phyloP scores from a whole-genome alignment of 2,888 invertebrate genomes.

The Crossocerus cetratus region DNA sequence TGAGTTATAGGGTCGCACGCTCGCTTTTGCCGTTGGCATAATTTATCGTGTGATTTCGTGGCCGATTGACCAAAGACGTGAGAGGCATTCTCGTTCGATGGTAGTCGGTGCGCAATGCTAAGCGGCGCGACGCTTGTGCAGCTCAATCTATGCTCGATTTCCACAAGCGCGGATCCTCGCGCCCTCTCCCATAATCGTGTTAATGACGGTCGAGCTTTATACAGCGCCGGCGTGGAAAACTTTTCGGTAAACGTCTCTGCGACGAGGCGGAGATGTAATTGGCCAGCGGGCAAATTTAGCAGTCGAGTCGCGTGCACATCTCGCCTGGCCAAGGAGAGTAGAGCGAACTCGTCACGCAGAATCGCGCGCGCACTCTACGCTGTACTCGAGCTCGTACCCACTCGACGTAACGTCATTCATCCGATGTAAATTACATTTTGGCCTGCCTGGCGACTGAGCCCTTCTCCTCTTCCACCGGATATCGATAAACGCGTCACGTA shows the following conservation, averaged over 20 bases:
- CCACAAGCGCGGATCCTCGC: neutral
- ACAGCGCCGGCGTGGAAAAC: neutral
- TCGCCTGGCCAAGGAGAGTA: neutral
- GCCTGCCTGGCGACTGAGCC: constrained; percentile 7
- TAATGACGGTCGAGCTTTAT: neutral
- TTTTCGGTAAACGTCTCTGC: constrained; percentile 7
- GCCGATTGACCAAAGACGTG: neutral
- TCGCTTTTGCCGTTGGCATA: constrained; percentile 1
- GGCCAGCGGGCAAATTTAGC: neutral
- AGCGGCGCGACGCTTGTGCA: neutral
- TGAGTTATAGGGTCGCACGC: neutral
- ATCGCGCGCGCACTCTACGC: constrained; percentile 3
- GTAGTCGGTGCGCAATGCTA: neutral
- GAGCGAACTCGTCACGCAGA: neutral
- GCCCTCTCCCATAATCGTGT: neutral
- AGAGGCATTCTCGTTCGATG: neutral
- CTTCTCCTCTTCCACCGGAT: neutral
- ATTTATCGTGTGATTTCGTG: neutral
- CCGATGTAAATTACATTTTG: constrained; percentile 37
- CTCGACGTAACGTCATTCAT: constrained; percentile 28
- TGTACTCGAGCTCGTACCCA: neutral
- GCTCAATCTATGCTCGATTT: neutral
- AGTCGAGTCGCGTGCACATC: neutral
- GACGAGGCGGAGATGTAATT: neutral
- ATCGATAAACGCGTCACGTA: constrained; percentile 35